Evolutionary conservation across 2,113 vertebrate genomes (phyloP), one percentile per base, ranked within the genome.

Genomic region (Eira barbara): DNA sequence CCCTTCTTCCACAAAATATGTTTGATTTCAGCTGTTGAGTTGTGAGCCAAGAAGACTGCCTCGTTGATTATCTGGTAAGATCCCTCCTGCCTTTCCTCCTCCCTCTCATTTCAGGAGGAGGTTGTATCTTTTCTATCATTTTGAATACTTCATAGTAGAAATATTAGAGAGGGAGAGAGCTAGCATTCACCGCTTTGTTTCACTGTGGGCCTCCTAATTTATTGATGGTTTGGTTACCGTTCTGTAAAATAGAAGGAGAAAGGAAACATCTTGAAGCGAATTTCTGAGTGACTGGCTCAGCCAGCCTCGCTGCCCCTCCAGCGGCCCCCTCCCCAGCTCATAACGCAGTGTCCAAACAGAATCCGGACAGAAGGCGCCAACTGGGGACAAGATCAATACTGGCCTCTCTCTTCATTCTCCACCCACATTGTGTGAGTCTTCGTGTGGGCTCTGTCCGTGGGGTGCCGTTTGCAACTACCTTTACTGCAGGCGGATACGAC

Each of bases 261-360:
- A 85, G 47, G 42, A 42, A 83, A n/a, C 31, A 39, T 15, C 4
- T 76, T 52, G 88, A 78, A 79, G 80, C 91, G 82, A 36, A 79
- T 94, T 89, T 96, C 78, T 78, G 31, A 97, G 78, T 74, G 83
- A 49, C 91, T 59, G 57, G 69, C 29, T 94, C 42, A 92, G 79
- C n/a, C 71, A 55, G 79, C 4, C 11, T 89, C 61, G 27, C 23
- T 15, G 9, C 12, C 17, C 29, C 57, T 47, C 55, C 29, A 61
- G 31, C 1, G 71, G 39, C 31, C 17, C 20, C 12, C n/a, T 67
- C 25, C 42, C 7, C 21, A 73, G 31, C 14, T 17, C 18, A 39
- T 74, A 83, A 85, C 1, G 23, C 29, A 71, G 10, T 36, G 27
- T 61, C 31, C 49, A 63, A 88, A 52, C 14, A 76, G 88, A 83